Evolutionary conservation across 2,888 invertebrate genomes (phyloP).

Genomic region (Nebria brevicollis): DNA sequence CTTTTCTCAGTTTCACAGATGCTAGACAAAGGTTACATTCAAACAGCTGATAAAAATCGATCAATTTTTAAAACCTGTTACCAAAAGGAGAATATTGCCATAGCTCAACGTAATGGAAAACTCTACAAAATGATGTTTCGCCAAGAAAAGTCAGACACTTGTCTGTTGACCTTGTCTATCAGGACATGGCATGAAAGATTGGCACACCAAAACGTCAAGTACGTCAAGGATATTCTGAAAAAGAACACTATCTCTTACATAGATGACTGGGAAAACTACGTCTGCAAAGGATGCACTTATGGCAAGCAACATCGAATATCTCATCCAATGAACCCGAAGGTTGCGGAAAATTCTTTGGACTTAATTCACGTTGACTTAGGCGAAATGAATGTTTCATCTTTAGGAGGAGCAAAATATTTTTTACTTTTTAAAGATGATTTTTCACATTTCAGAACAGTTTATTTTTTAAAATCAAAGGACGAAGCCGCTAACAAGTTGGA

Average conservation of each 20-base stretch:
- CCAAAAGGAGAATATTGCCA: too few relatives aligned
- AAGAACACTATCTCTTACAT: conserved; percentile 49
- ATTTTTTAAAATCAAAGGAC: conserved; percentile 53
- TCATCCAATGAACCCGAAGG: conserved; percentile 51
- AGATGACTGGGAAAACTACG: conserved; percentile 53
- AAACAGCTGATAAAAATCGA: too few relatives aligned
- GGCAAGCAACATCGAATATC: conserved; percentile 52
- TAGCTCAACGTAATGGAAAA: too few relatives aligned
- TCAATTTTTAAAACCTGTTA: too few relatives aligned
- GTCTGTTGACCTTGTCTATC: too few relatives aligned
- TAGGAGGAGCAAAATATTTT: conserved; percentile 54
- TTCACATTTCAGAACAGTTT: conserved; percentile 52
- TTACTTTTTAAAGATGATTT: conserved; percentile 53
- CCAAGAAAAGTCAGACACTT: too few relatives aligned
- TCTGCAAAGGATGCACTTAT: conserved; percentile 52
- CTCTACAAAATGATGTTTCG: too few relatives aligned
- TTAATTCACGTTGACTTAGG: conserved; percentile 54
- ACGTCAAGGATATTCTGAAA: conserved; percentile 49
- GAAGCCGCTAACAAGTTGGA: conserved; percentile 51
- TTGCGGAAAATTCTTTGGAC: conserved; percentile 50
- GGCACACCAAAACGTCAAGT: conserved; percentile 53
- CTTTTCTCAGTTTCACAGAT: too few relatives aligned
- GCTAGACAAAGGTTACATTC: too few relatives aligned
- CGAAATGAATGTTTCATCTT: conserved; percentile 52
- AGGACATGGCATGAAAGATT: conserved; percentile 49